Base-by-base conservation (phyloP, 2,113 vertebrate genomes). In the Paradoxurus hermaphroditus region DNA sequence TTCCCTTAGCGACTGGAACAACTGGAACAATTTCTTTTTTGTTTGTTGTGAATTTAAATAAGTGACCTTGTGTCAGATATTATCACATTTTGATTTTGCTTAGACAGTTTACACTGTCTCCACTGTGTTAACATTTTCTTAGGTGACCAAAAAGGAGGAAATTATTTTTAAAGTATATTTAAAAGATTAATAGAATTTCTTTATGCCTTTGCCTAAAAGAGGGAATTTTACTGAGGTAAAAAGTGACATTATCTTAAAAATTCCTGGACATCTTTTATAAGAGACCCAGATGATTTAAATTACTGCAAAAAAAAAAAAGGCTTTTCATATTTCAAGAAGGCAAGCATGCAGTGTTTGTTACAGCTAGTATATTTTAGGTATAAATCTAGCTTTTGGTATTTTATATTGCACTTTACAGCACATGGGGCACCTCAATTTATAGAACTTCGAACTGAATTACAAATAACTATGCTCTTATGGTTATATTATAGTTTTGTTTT, bases 151-250 rank as follows among this genome's bases (percentile, higher is more conserved):
- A 83, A 94, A 91, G 21, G 11, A 4, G 10, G 7, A 90, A 39
- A n/a, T 90, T 70, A 36, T 63, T 82, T 95, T 62, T 15, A 49
- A 92, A 65, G 7, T 78, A 3, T 86, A 59, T 65, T 90, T 87
- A 46, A 91, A 78, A 78, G 8, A 82, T 78, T 87, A 86, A 56
- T 86, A n/a, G n/a, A 86, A 96, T 93, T 93, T 77, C 9, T 78
- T 82, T 65, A 95, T 83, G 15, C 36, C 39, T 88, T 93, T 87
- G 19, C 19, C 75, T 95, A 68, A 77, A 93, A 83, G 39, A 63
- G 31, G 44, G 23, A 92, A 44, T 86, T 93, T 82, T 92, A 86
- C 70, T 83, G 56, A 86, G 25, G 5, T 11, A 27, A 75, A 84
- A 59, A 49, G 18, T 53, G 0, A 25, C 25, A 75, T 79, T 90